These are phyloP conservation scores for Rhegmatorhina hoffmannsi DNA, from an alignment of 2,113 vertebrate species.

Conservation along the genomic window DNA sequence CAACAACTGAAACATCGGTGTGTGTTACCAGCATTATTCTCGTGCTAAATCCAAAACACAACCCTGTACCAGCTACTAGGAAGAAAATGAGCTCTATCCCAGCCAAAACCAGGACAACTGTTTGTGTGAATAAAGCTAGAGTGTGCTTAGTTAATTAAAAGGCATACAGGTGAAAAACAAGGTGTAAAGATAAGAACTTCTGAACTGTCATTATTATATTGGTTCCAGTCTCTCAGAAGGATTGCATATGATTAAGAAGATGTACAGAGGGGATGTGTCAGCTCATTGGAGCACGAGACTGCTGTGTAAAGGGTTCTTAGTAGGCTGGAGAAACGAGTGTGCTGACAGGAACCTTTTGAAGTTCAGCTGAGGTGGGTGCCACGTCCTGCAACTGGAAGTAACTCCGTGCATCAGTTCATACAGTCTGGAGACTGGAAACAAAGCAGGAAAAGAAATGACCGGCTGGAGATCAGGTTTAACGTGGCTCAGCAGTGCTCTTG, in stretches of 20 bases:
- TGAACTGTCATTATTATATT: not conserved
- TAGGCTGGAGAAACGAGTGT: not conserved
- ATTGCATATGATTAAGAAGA: not conserved
- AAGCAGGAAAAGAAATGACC: not conserved
- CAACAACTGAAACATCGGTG: not conserved
- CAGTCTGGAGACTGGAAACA: not conserved
- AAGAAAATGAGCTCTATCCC: not conserved
- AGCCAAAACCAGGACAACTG: not conserved
- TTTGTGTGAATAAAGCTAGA: not conserved
- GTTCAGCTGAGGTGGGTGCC: not conserved
- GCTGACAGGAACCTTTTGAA: not conserved
- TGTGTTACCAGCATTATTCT: not conserved
- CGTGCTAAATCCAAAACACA: not conserved
- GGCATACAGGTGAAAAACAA: not conserved
- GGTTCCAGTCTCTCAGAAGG: not conserved
- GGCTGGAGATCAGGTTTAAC: not conserved
- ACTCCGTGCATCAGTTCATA: fast-evolving
- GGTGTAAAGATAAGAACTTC: not conserved
- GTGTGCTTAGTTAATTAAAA: not conserved
- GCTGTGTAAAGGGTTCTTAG: not conserved
- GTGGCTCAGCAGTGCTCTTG: not conserved
- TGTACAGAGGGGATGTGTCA: not conserved
- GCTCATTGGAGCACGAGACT: not conserved
- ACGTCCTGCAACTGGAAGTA: not conserved
- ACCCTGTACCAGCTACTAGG: not conserved